These are phyloP conservation scores for Agrotis exclamationis DNA, from an alignment of 2,888 invertebrate genomes.

Conservation along the genomic window DNA sequence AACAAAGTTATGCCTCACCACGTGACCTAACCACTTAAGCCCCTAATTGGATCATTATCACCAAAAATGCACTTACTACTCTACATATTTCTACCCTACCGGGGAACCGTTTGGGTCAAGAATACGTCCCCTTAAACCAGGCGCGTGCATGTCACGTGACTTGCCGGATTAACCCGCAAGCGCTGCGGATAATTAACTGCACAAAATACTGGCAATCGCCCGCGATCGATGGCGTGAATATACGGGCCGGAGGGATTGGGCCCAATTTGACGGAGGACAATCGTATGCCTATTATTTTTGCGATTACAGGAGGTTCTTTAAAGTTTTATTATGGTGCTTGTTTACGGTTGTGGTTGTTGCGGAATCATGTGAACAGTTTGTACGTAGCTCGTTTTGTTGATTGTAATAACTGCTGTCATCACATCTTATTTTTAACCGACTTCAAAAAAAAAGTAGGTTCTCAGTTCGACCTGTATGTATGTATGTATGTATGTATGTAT, in stretches of 20 bases:
- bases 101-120: slow-evolving; percentile 69
- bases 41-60: slow-evolving; percentile 64
- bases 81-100: slow-evolving; percentile 49
- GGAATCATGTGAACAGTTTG: neutral
- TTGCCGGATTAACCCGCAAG: slow-evolving; percentile 85
- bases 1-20: slow-evolving; percentile 42
- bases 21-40: slow-evolving; percentile 52
- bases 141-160: slow-evolving; percentile 90
- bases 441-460: too few relatives aligned
- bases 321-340: slow-evolving; percentile 32
- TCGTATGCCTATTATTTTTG: slow-evolving; percentile 51
- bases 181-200: slow-evolving; percentile 89
- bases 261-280: slow-evolving; percentile 72
- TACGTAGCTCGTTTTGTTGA: neutral
- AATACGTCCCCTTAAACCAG: slow-evolving; percentile 74
- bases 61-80: slow-evolving; percentile 53
- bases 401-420: neutral
- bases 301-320: slow-evolving; percentile 42
- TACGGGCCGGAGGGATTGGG: slow-evolving; percentile 64
- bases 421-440: too few relatives aligned
- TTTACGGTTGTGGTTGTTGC: neutral
- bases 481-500: too few relatives aligned
- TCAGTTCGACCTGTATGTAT: too few relatives aligned
- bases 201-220: slow-evolving; percentile 85
- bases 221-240: slow-evolving; percentile 79